Base-by-base conservation (phyloP, 2,797 vertebrate species). In the Sebastes steindachneri region DNA sequence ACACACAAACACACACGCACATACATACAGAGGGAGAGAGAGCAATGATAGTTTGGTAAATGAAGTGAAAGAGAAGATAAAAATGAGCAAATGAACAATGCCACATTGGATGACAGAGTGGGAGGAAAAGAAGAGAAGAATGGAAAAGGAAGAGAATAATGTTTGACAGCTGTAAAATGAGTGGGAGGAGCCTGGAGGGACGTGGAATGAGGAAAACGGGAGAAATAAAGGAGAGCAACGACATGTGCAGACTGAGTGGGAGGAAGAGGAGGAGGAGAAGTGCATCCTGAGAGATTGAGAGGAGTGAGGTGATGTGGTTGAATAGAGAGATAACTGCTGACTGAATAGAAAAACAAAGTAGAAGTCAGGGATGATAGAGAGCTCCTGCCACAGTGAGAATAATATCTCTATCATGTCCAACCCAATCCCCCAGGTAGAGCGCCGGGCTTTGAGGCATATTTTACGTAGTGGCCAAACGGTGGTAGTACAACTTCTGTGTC, bases 241-340 rank as follows among this genome's bases (percentile, higher is more conserved):
- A 70, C 73, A 76, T 59, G 48, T 68, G 77, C 67, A 76, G 73
- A 71, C 31, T 67, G 75, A 70, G 88, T 66, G 54, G 79, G 86
- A 77, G 78, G 68, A 66, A n/a, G n/a, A 63, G 26, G 45, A 48
- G 45, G 70, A 73, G 73, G 67, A 58, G 57, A 14, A 41, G 68
- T 26, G 41, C 62, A 75, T 64, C 33, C 59, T 54, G 57, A 80
- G 75, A 55, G 57, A 79, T 4, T 10, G 51, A 79, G 63, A 26
- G n/a, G 41, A 48, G 59, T 28, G 75, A 79, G 62, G 45, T 25
- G 66, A 76, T 62, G 11, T 10, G 33, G 29, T 8, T 48, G 41
- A 54, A 70, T 19, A 57, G 62, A 60, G 19, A 67, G 62, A 72
- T 59, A 68, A 69, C 31, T 74, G 65, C 58, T 58, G 77, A 51